These are phyloP conservation scores for Myioborus melanocephalus DNA, from an alignment of 2,797 vertebrate species.

Conservation along the genomic window DNA sequence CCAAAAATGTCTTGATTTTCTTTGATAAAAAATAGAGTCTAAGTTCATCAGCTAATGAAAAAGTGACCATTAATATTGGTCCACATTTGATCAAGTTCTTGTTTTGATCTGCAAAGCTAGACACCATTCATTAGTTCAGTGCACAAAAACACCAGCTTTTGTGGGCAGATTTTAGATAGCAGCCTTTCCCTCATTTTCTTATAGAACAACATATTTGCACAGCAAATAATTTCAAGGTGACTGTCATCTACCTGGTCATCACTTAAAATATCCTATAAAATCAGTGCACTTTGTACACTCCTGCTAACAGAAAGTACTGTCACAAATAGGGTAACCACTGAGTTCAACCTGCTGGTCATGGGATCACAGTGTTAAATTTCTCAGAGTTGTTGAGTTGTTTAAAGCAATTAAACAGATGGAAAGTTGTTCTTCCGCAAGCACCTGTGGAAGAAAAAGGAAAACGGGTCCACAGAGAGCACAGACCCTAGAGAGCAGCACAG, in stretches of 20 bases:
- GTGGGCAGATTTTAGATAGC: not conserved
- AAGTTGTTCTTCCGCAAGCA: not conserved
- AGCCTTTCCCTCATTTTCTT: not conserved
- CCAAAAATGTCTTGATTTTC: not conserved
- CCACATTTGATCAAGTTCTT: not conserved
- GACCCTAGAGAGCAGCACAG: not conserved
- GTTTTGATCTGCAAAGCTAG: not conserved
- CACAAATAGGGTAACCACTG: accelerated
- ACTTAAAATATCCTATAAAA: not conserved
- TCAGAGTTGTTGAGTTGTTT: not conserved
- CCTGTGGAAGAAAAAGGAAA: not conserved
- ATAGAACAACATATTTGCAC: not conserved
- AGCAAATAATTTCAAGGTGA: not conserved
- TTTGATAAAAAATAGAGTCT: not conserved
- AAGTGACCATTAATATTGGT: not conserved
- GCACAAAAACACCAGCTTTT: not conserved
- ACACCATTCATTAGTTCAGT: not conserved
- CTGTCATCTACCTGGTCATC: not conserved
- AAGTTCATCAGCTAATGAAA: not conserved
- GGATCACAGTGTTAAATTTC: not conserved
- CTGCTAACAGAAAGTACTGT: not conserved
- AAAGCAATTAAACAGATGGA: not conserved
- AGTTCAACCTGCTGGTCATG: not conserved
- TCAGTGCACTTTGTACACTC: not conserved
- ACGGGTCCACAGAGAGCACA: not conserved